These are phyloP conservation scores for Marronus borbonicus DNA, from an alignment of 2,888 invertebrate genomes.

Conservation along the genomic window DNA sequence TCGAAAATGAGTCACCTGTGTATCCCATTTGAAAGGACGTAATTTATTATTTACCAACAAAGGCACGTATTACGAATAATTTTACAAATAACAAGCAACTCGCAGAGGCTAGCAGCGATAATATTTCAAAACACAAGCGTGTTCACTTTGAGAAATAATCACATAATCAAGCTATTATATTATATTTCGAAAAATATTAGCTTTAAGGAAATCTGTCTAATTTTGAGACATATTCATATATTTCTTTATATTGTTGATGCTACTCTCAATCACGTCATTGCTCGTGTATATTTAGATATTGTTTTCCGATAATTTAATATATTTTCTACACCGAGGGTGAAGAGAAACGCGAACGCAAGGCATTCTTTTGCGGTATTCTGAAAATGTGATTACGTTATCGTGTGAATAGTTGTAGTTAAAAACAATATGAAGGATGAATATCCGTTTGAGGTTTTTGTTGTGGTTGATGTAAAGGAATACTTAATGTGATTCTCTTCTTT, in stretches of 20 bases:
- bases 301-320: conserved; percentile 10
- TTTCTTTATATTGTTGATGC: conserved; percentile 9
- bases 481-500: too few relatives aligned
- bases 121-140: conserved; percentile 13
- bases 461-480: too few relatives aligned
- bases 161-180: neutral
- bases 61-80: conserved; percentile 3
- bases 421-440: too few relatives aligned
- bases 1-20: too few relatives aligned
- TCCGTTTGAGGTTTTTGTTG: too few relatives aligned
- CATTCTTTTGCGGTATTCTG: too few relatives aligned
- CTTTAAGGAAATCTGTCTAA: conserved; percentile 14
- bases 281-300: conserved; percentile 5
- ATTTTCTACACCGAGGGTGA: too few relatives aligned
- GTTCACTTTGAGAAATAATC: conserved; percentile 1
- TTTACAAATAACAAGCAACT: conserved; percentile 10
- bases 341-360: too few relatives aligned
- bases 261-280: neutral
- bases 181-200: conserved; percentile 10
- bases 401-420: too few relatives aligned
- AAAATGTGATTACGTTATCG: too few relatives aligned
- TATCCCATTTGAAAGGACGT: too few relatives aligned
- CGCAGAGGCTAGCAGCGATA: neutral
- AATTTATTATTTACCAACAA: conserved; percentile 1
- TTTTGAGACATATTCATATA: neutral